These are phyloP conservation scores for Metridium senile DNA, from an alignment of 92 coral and sea anemone species.

Conservation along the genomic window DNA sequence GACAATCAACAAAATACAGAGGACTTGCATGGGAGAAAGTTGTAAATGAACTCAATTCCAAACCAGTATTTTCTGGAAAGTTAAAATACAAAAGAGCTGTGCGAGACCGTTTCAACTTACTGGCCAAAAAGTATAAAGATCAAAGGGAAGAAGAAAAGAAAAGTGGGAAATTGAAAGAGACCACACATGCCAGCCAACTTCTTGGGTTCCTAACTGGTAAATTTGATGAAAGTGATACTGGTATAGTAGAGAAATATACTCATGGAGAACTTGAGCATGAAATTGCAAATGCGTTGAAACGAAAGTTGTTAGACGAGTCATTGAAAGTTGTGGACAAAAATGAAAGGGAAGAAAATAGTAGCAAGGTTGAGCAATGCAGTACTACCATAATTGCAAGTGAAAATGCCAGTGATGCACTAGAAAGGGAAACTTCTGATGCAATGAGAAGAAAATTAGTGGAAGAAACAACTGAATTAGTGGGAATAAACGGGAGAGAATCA, in stretches of 20 bases:
- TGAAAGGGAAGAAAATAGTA: neutral
- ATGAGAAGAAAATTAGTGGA: neutral
- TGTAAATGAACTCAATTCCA: neutral
- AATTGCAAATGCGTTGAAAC: neutral
- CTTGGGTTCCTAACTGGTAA: neutral
- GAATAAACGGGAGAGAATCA: neutral
- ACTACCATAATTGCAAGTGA: neutral
- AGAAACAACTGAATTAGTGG: neutral
- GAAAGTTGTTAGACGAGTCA: neutral
- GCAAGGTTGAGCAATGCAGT: too few relatives aligned
- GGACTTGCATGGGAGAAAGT: neutral
- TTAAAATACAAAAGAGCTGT: neutral
- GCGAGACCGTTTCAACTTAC: neutral
- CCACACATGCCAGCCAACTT: neutral
- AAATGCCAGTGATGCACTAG: neutral
- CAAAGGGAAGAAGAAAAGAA: neutral
- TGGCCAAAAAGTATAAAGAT: neutral
- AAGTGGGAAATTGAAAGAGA: neutral
- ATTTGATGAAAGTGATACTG: neutral
- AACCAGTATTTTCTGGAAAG: neutral
- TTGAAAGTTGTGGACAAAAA: neutral
- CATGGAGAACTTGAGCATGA: neutral
- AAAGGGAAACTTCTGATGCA: neutral
- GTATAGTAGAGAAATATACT: neutral
- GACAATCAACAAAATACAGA: neutral